These are phyloP conservation scores for Erpobdella octoculata DNA, from an alignment of 2,888 invertebrate genomes.

Conservation along the genomic window DNA sequence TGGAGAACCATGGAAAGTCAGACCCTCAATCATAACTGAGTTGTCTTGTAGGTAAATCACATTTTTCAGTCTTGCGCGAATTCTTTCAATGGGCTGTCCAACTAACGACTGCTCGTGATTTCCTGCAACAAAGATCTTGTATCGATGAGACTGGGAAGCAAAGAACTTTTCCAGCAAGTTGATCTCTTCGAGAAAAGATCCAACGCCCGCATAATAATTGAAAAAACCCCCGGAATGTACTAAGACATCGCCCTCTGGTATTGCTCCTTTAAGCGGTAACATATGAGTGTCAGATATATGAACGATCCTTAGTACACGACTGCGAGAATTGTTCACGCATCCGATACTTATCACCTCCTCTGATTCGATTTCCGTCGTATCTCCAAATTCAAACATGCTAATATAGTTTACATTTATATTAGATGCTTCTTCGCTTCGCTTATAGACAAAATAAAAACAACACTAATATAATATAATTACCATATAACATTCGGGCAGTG, in stretches of 20 bases:
- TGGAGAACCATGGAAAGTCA: slow-evolving; percentile 46
- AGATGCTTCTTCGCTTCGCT: no score
- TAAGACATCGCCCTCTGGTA: slow-evolving; percentile 46
- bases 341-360: slow-evolving; percentile 20
- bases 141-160: slow-evolving; percentile 41
- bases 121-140: slow-evolving; percentile 46
- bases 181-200: slow-evolving; percentile 32
- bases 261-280: slow-evolving; percentile 36
- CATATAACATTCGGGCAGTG: no score
- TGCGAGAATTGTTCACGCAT: slow-evolving; percentile 25
- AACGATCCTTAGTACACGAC: slow-evolving; percentile 39
- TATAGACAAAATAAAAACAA: no score
- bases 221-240: slow-evolving; percentile 47
- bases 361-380: slow-evolving; percentile 17
- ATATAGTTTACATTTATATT: no score
- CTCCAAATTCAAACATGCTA: slow-evolving; percentile 21
- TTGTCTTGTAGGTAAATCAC: slow-evolving; percentile 45
- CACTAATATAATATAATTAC: no score
- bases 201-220: slow-evolving; percentile 33
- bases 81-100: slow-evolving; percentile 33
- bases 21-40: slow-evolving; percentile 39
- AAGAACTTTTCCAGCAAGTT: slow-evolving; percentile 40
- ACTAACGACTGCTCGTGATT: slow-evolving; percentile 45
- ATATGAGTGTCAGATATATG: slow-evolving; percentile 47
- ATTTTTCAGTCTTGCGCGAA: slow-evolving; percentile 39